Evolutionary conservation across 2,797 vertebrate genomes (phyloP).

Genomic region (Pachyuromys duprasi): DNA sequence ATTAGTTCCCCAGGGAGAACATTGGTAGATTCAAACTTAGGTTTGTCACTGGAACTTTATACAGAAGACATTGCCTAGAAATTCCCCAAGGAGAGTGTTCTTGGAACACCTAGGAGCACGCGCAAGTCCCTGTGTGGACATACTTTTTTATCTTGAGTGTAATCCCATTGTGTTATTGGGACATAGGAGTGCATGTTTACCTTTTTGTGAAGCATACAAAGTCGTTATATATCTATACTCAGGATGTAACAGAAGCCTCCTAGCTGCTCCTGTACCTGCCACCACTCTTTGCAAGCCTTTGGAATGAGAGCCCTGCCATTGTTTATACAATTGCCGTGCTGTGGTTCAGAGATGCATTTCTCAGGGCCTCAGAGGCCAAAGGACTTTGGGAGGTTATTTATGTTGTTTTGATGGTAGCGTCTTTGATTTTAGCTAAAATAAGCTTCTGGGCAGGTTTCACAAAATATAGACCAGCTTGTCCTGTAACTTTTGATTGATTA

Average conservation of each 20-base stretch:
- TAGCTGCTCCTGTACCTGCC: background rate
- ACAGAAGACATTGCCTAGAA: no score
- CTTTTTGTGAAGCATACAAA: background rate
- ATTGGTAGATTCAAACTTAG: background rate
- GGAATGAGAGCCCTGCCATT: no score
- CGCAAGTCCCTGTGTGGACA: background rate
- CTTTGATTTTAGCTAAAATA: background rate
- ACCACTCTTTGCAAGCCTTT: background rate
- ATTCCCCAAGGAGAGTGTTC: background rate
- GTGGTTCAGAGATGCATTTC: background rate
- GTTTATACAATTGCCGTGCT: background rate
- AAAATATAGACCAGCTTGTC: background rate
- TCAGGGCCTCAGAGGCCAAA: background rate
- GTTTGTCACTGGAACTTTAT: background rate
- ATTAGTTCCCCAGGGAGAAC: background rate
- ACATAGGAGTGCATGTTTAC: background rate
- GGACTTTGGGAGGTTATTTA: background rate
- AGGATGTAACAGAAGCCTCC: background rate
- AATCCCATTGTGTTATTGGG: background rate
- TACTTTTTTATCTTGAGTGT: background rate
- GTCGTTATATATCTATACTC: background rate
- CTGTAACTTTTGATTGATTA: background rate
- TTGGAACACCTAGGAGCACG: background rate
- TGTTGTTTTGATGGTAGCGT: background rate
- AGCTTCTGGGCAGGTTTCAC: background rate